Base-by-base conservation (phyloP, 2,113 vertebrate genomes). In the Galbula dea region DNA sequence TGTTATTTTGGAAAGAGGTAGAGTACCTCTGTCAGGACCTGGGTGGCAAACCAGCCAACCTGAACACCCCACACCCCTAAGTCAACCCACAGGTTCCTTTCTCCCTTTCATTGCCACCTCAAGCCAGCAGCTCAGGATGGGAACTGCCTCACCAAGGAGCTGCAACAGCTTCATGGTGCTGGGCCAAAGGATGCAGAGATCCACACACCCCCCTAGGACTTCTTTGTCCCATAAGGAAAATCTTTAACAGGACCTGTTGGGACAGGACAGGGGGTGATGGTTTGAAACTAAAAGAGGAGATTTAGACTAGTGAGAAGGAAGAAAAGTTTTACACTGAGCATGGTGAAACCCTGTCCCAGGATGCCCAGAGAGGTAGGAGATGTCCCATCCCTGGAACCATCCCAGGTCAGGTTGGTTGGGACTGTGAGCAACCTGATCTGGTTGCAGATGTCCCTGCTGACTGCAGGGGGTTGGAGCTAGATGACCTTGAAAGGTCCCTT, bases 131-230 rank as follows among this genome's bases (percentile, higher is more conserved):
- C 12, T 46, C 1, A 1, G 37, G 6, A 4, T 3, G 45, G 14
- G 30, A 5, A 27, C 7, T 1, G 1, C 23, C 30, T 39, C 1
- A 0, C 5, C 2, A 0, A 36, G 41, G 45, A 55, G 71, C 49
- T 9, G 49, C 77, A 27, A 29, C 59, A 77, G 52, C 78, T 36
- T 1, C 16, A 30, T 1, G 17, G 34, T 21, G 74, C 49, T 24
- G 57, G 6, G n/a, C 9, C 3, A 2, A 34, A 55, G 45, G 59
- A 27, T 18, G 16, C 52, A 8, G 24, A 32, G 9, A 34, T 17
- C 12, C 12, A 7, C 17, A 5, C 13, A 2, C 6, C 12, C 26
- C 43, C 15, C 1, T 2, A 3, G 20, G 37, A 41, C 17, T 27
- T 19, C 26, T 39, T 62, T 39, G 37, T 20, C 61, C 37, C 37